phyloP scores from a whole-genome alignment of 2,888 invertebrate genomes.

The Graphium colonna region DNA sequence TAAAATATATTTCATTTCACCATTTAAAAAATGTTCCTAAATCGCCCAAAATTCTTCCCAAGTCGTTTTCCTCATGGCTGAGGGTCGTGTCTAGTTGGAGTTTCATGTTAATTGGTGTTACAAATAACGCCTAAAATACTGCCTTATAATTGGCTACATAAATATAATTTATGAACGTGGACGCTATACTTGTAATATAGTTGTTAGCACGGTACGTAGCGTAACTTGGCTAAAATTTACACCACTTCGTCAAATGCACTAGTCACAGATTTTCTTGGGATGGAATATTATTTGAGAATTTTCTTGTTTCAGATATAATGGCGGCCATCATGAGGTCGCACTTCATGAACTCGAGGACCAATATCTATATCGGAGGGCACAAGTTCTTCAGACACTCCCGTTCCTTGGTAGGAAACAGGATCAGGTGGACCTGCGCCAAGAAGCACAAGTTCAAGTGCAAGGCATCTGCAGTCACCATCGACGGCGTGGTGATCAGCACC shows the following conservation, averaged over 20 bases:
- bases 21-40: too few species aligned
- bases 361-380: slow-evolving; percentile 61
- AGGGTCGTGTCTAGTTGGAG: too few species aligned
- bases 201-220: background rate
- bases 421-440: slow-evolving; percentile 69
- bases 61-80: too few species aligned
- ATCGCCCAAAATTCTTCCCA: too few species aligned
- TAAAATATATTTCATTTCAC: too few species aligned
- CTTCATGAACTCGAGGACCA: slow-evolving; percentile 51
- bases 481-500: slow-evolving; percentile 59
- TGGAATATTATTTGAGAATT: background rate
- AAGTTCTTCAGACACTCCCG: slow-evolving; percentile 69
- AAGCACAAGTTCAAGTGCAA: slow-evolving; percentile 68
- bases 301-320: slow-evolving; percentile 43
- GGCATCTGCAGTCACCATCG: slow-evolving; percentile 63
- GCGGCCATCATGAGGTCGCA: slow-evolving; percentile 54
- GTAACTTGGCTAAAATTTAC: background rate
- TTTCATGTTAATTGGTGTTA: too few species aligned
- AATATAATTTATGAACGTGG: too few species aligned
- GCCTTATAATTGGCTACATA: too few species aligned
- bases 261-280: background rate
- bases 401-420: slow-evolving; percentile 60
- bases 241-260: background rate
- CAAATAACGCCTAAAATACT: too few species aligned
- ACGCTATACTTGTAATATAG: background rate